Evolutionary conservation across 1,140 invertebrate genomes (phyloP).

Genomic region (Eriosoma lanigerum): DNA sequence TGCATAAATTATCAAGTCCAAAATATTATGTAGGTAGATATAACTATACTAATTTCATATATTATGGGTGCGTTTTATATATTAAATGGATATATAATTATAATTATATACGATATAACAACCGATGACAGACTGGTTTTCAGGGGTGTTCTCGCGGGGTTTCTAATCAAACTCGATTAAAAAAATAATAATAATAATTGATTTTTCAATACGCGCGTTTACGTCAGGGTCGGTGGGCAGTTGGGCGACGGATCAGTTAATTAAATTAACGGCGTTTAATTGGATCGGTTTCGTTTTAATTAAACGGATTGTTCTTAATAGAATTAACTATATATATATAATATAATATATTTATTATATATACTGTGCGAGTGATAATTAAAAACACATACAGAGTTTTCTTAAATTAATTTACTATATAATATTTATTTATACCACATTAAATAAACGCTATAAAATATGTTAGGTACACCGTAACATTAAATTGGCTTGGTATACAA

Average conservation of each 20-base stretch:
- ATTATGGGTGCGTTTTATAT: background rate
- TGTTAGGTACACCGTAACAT: too few species aligned
- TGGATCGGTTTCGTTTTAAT: conserved; percentile 30
- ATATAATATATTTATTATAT: background rate
- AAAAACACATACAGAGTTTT: background rate
- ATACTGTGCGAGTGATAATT: background rate
- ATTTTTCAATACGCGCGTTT: background rate
- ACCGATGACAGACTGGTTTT: conserved; percentile 33
- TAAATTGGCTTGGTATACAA: too few species aligned
- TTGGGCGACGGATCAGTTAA: background rate
- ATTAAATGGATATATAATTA: too few species aligned
- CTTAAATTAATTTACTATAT: conserved; percentile 32
- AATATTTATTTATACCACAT: too few species aligned
- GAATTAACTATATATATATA: background rate
- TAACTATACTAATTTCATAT: background rate
- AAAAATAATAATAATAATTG: background rate
- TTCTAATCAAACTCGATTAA: conserved; percentile 27
- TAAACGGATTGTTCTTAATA: conserved; percentile 37
- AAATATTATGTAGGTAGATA: background rate
- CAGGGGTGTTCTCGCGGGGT: background rate
- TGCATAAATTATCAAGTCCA: too few species aligned
- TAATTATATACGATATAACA: too few species aligned
- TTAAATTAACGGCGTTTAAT: conserved; percentile 32
- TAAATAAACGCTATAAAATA: too few species aligned
- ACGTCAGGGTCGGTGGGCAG: background rate